Base-by-base conservation (phyloP, 2,797 vertebrate species). In the Coranthus polyacanthus region DNA sequence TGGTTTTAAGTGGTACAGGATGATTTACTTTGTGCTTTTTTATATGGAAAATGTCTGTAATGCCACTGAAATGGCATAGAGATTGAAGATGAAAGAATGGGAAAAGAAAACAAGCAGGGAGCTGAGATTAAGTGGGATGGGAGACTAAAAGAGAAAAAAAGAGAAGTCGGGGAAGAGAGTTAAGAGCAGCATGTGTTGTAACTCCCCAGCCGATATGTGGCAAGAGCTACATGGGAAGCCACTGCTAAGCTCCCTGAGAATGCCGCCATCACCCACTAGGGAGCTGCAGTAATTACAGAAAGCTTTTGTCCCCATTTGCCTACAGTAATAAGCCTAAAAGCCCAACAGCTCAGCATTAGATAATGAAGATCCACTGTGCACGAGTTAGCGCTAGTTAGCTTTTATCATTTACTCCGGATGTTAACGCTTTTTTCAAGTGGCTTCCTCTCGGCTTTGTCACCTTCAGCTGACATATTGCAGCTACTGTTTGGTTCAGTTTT, bases 211-310 rank as follows among this genome's bases (percentile, higher is more conserved):
- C 15, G 74, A 83, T 79, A 68, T 68, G 47, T 68, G 59, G 41
- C 21, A 68, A 78, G 68, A 78, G 79, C 60, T 61, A 68, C 75
- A 83, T 53, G 59, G 74, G 67, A 84, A 89, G 72, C 69, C 50
- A 39, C 32, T 11, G 60, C 79, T 89, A 84, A 88, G 85, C 91
- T 91, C 78, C 84, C 85, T 82, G 87, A 85, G 87, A 89, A 87
- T 63, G 69, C 75, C n/a, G 58, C 78, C 76, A 69, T 79, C 68
- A 71, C 75, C 86, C 88, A 80, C 81, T 58, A 67, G 86, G 88
- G 84, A 85, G 62, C 78, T 36, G 5, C 57, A 82, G 83, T 92
- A 92, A 93, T 93, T 92, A 92, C 85, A 88, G 74, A 69, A 51
- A 72, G 73, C 80, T 81, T 88, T 90, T 83, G 74, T 90, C 84